A percentile compares a stretch with the other conserved stretches of the same genome.
Conservation (phyloP, 2,113 vertebrate species). For the Dipodomys spectabilis region DNA sequence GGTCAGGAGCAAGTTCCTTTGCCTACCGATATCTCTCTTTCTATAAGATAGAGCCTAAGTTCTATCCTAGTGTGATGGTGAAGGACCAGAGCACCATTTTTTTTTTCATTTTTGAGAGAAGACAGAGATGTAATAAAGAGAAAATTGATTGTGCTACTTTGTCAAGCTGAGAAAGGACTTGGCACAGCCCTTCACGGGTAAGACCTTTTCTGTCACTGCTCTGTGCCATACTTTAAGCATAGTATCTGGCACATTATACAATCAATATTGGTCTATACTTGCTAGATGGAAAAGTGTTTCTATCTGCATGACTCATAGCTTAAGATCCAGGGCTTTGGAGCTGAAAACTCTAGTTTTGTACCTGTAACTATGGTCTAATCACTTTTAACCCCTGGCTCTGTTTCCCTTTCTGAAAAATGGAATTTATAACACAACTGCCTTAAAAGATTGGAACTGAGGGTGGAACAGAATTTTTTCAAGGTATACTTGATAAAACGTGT, state of each 20-base stretch:
- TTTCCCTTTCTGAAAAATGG: not conserved
- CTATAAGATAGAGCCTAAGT: not conserved
- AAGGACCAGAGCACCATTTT: not conserved
- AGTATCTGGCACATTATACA: not conserved
- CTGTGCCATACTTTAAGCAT: not conserved
- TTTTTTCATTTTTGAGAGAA: slow-evolving; percentile 11
- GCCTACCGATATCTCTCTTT: not conserved
- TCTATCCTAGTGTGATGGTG: not conserved
- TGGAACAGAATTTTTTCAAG: not conserved
- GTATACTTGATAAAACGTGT: not conserved
- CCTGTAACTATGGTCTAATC: not conserved
- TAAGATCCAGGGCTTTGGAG: not conserved
- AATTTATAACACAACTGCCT: not conserved
- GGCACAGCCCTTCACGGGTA: not conserved
- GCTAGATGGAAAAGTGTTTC: not conserved
- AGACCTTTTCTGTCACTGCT: not conserved
- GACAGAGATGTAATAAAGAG: not conserved
- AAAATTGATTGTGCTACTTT: not conserved
- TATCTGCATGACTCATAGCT: not conserved
- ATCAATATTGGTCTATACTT: not conserved
- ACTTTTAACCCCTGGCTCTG: not conserved
- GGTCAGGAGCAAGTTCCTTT: not conserved
- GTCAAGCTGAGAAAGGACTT: not conserved
- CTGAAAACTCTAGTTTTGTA: not conserved
- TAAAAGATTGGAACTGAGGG: not conserved